phyloP scores from a whole-genome alignment of 2,888 invertebrate species.

The Lumbricus terrestris region DNA sequence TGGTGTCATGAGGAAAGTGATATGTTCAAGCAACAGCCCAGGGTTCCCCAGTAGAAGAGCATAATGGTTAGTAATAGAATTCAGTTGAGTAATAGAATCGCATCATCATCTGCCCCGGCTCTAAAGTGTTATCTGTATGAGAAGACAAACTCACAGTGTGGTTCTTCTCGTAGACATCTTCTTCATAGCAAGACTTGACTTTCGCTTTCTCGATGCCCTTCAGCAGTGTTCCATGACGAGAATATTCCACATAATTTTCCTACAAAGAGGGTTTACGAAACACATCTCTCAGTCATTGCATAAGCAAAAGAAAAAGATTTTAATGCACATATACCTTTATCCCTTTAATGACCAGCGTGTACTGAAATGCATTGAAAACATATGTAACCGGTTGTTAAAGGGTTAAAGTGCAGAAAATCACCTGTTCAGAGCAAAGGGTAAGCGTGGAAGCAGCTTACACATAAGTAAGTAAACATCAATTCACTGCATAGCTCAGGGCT shows the following conservation, averaged over 20 bases:
- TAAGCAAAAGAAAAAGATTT: background rate
- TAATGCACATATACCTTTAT: background rate
- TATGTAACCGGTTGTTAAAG: too few species aligned
- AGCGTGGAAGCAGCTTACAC: background rate
- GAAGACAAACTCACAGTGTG: constrained; percentile 74
- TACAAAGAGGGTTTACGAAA: constrained; percentile 36
- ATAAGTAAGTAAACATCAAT: background rate
- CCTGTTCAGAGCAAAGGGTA: background rate
- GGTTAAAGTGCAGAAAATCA: background rate
- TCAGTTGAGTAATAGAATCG: too few species aligned
- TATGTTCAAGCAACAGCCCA: background rate
- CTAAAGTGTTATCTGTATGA: too few species aligned
- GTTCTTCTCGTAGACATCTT: constrained; percentile 87
- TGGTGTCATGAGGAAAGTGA: background rate
- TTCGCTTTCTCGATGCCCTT: constrained; percentile 83
- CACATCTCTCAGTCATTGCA: background rate
- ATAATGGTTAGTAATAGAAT: background rate
- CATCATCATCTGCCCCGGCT: background rate
- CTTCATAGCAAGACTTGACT: constrained; percentile 85
- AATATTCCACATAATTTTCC: constrained; percentile 93
- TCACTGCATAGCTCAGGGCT: background rate
- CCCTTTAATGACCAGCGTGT: too few species aligned
- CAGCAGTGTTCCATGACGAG: constrained; percentile 78
- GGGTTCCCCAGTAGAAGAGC: background rate
- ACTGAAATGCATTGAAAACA: too few species aligned